Conservation (phyloP, 2,797 vertebrate species). For the Pogonophryne albipinna region DNA sequence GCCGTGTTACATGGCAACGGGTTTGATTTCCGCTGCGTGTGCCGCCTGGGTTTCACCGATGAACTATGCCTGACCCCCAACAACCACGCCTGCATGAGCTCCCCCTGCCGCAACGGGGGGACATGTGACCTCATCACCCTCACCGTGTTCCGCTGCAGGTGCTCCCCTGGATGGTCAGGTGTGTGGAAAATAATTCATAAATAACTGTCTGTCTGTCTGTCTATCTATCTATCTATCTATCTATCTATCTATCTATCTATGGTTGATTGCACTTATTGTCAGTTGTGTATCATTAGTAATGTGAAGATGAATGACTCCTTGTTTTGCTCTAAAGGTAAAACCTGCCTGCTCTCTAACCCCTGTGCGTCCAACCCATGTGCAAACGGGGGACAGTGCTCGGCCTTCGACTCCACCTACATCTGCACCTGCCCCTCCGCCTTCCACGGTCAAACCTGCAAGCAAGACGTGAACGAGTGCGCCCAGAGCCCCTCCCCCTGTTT, state of each 20-base stretch:
- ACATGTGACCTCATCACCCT: constrained; percentile 91
- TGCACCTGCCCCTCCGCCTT: constrained; percentile 90
- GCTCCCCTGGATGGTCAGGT: constrained; percentile 97
- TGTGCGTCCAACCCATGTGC: constrained; percentile 98
- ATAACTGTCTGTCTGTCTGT: no score
- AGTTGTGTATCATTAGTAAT: no score
- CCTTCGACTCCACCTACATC: constrained; percentile 91
- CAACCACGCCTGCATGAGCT: constrained; percentile 92
- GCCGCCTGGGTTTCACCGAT: constrained; percentile 92
- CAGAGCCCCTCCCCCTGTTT: constrained; percentile 85
- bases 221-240: no score
- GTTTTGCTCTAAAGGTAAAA: constrained; percentile 86
- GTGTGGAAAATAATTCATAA: constrained; percentile 16
- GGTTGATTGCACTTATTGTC: no score
- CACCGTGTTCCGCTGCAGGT: constrained; percentile 90
- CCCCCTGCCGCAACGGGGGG: constrained; percentile 94
- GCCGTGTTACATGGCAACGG: constrained; percentile 80
- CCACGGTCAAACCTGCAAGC: constrained; percentile 93
- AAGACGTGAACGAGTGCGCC: constrained; percentile 93
- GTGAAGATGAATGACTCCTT: not conserved
- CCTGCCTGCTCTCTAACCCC: constrained; percentile 93
- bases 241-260: no score
- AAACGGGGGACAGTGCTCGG: constrained; percentile 93
- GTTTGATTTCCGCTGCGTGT: constrained; percentile 88
- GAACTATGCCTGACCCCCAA: constrained; percentile 92